Evolutionary conservation across 2,113 vertebrate species (phyloP), one percentile per base, ranked within the genome.

Genomic region (Psilopsiagon aymara): DNA sequence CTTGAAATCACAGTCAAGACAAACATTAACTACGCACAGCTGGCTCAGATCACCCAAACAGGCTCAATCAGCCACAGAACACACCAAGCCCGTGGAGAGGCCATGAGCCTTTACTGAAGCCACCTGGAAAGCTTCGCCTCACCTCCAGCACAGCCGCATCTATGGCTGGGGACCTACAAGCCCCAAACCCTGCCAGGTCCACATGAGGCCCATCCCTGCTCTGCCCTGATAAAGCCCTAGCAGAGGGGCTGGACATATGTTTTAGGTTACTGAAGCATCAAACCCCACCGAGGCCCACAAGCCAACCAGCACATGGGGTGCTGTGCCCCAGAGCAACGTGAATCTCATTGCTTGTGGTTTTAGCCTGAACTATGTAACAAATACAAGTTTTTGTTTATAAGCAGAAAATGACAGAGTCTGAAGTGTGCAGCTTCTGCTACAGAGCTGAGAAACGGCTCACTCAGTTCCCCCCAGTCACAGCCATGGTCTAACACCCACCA

Each of bases 161-260:
- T n/a, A 33, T 28, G 46, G 35, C 25, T 20, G 2, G 16, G 60
- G 82, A 37, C 33, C 39, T 28, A 3, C 29, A 24, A 13, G 6
- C 19, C 51, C 63, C 52, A 25, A n/a, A 89, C 28, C 13, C 41
- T 8, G 18, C 6, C 0, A 14, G 69, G 29, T 31, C 15, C 6
- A 0, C 18, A 0, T 0, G 0, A 59, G 66, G 41, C 74, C 67
- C 59, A 35, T 1, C 87, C 46, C 80, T 11, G 44, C 67, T 43
- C 46, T 59, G 52, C 29, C 80, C 73, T 17, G 2, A 1, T 3
- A 25, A 62, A 71, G 74, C 2, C 0, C 73, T 53, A 37, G 59
- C 88, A 73, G 81, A 1, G 0, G 44, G 29, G 10, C 44, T 15
- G 4, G 33, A 41, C 71, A 37, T 16, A 35, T 71, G 75, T 17